Evolutionary conservation across 2,888 invertebrate species (phyloP), one percentile per base, ranked within the genome.

Genomic region (Heteromurus nitidus): DNA sequence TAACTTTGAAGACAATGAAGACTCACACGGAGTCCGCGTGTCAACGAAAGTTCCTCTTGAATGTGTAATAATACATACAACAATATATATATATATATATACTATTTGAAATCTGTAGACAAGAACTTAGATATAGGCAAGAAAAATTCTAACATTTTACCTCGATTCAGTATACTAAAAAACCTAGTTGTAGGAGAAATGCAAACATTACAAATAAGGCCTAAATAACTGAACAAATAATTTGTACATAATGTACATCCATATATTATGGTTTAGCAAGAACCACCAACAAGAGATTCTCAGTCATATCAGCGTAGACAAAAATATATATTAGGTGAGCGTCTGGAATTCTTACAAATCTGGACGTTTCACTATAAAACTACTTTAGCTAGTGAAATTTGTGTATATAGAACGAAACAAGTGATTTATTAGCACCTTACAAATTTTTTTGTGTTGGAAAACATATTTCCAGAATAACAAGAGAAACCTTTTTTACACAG

Each of bases 1-100:
- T 36, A 74, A 81, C 53, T 81, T 73, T 73, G 80, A 74, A 81
- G 80, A 81, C 80, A 81, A 81, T 81, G 80, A 81, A 75, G 80
- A 28, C 75, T 64, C 74, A 26, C 42, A 60, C 53, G 1, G 69
- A 64, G 80, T 69, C 75, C 42, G 24, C 68, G 47, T 85, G 85
- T 86, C 85, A 87, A 87, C 87, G 86, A 87, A 87, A 87, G 87
- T 87, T 87, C 87, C 87, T 87, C 83, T 85, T 75, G 82, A 83
- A 82, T 80, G 81, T 83, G 83, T 83, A 83, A 83, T 83, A 73
- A 74, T 55, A n/a, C 53, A 74, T 42, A 18, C 47, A 53, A 24
- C 47, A 73, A 16, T 47, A 67, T 47, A n/a, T n/a, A 62, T 47
- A 47, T 65, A 9, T 22, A 67, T 72, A 72, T 44, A 44, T 53